Evolutionary conservation across 2,797 vertebrate genomes (phyloP).

Genomic region (Coranthus polyacanthus): DNA sequence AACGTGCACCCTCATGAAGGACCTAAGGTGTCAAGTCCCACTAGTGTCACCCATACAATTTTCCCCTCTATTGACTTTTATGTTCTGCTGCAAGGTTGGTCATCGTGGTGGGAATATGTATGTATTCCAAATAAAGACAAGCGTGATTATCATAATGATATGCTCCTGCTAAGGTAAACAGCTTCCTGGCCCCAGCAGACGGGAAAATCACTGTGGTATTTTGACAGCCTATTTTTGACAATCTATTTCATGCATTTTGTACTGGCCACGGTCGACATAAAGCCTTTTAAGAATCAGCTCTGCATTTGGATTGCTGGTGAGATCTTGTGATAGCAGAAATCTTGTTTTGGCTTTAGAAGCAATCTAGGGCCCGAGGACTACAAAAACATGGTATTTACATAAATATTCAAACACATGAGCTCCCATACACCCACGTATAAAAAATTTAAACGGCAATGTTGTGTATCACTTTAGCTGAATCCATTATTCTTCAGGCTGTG

Average conservation of each 20-base stretch:
- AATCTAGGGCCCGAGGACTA: conserved; percentile 19
- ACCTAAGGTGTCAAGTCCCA: conserved; percentile 72
- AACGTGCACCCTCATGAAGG: conserved; percentile 57
- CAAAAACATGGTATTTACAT: conserved; percentile 58
- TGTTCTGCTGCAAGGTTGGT: conserved; percentile 71
- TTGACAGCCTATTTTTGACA: conserved; percentile 56
- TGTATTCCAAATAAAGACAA: conserved; percentile 69
- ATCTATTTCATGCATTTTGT: conserved; percentile 41
- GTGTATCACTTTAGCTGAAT: conserved; percentile 29
- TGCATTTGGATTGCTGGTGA: conserved; percentile 26
- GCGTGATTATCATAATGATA: conserved; percentile 73
- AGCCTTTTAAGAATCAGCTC: conserved; percentile 19
- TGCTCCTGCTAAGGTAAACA: conserved; percentile 66
- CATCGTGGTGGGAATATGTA: conserved; percentile 59
- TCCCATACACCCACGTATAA: conserved; percentile 32
- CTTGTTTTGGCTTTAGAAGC: conserved; percentile 41
- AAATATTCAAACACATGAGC: conserved; percentile 60
- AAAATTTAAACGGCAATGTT: conserved; percentile 16
- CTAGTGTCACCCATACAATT: conserved; percentile 72
- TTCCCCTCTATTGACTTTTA: conserved; percentile 78
- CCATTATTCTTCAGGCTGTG: conserved; percentile 43
- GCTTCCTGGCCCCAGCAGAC: conserved; percentile 21
- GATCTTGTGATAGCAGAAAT: conserved; percentile 42
- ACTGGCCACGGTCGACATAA: background rate
- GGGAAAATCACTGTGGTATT: conserved; percentile 35